Evolutionary conservation across 2,113 vertebrate genomes (phyloP), one percentile per base, ranked within the genome.

Genomic region (Tringa solitaria): DNA sequence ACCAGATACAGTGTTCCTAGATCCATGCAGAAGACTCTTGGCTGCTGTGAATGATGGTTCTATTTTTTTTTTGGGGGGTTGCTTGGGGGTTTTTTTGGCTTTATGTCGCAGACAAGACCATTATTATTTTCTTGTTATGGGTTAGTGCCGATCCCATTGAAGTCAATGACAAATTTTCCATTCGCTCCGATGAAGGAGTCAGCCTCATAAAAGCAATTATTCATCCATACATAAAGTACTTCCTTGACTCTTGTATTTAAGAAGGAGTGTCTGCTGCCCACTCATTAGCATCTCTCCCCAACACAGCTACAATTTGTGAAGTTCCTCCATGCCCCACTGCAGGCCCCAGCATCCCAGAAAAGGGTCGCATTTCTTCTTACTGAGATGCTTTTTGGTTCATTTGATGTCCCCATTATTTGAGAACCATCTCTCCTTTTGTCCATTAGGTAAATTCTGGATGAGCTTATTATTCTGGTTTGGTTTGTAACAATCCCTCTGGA

Each of bases 401-500:
- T 76, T 89, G 89, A 87, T 87, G 92, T 64, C 75, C 89, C 80
- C 91, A 76, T 93, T 96, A 89, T 80, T 95, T 69, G 80, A 89
- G 81, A 94, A 76, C 81, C 8, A 2, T 76, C 92, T 89, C 89
- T 94, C 76, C 74, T 93, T 89, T 85, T 51, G 81, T 89, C 93
- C 95, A 93, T 91, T 95, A 96, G 93, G 84, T 91, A 97, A 89
- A 91, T 95, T 96, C 91, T 69, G 70, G 92, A 93, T 59, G 90
- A 92, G 83, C 30, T 93, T 89, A 95, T 92, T 91, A 92, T 93
- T 89, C 90, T 89, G 80, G 69, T 68, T 95, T 83, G 63, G 89
- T 73, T 87, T 89, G 75, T 80, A 93, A 91, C 92, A 95, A 84
- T 65, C 94, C 95, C 94, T 45, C 92, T 93, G 95, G 96, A 94